phyloP scores from a whole-genome alignment of 92 coral and sea anemone genomes.

The Blastomussa wellsi region DNA sequence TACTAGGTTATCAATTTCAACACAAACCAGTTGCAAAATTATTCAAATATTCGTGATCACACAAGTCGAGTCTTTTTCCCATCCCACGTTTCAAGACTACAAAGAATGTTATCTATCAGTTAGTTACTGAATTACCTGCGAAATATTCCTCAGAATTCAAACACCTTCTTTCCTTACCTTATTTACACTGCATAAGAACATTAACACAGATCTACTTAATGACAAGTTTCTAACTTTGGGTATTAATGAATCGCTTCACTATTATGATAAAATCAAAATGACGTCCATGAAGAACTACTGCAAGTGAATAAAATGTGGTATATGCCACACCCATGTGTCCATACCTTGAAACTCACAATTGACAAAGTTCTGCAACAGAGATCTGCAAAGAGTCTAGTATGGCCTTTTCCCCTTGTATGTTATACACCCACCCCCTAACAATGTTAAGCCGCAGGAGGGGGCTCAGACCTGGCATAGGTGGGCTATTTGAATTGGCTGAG shows the following conservation, averaged over 20 bases:
- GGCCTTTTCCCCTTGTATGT: too few species aligned
- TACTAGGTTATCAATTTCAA: background rate
- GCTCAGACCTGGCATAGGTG: too few species aligned
- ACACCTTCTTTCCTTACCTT: background rate
- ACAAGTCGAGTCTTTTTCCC: background rate
- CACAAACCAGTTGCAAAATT: background rate
- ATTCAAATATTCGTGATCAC: background rate
- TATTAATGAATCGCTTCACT: background rate
- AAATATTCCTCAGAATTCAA: background rate
- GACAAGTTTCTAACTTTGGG: constrained; percentile 1
- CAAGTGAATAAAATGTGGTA: too few species aligned
- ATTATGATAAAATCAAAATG: background rate
- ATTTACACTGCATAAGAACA: background rate
- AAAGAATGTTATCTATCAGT: background rate
- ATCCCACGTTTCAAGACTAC: background rate
- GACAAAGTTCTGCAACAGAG: too few species aligned
- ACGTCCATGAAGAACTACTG: background rate
- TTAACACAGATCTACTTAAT: background rate
- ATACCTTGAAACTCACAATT: too few species aligned
- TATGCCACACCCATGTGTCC: too few species aligned
- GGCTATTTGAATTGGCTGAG: too few species aligned
- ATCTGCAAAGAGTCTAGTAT: too few species aligned
- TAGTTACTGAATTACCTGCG: background rate
- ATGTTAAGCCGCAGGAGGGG: too few species aligned
- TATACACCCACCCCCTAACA: too few species aligned